Percentiles rank a stretch among this genome's conserved stretches.
Evolutionary conservation across 2,888 invertebrate genomes (phyloP).

Genomic region (Elegia similella): DNA sequence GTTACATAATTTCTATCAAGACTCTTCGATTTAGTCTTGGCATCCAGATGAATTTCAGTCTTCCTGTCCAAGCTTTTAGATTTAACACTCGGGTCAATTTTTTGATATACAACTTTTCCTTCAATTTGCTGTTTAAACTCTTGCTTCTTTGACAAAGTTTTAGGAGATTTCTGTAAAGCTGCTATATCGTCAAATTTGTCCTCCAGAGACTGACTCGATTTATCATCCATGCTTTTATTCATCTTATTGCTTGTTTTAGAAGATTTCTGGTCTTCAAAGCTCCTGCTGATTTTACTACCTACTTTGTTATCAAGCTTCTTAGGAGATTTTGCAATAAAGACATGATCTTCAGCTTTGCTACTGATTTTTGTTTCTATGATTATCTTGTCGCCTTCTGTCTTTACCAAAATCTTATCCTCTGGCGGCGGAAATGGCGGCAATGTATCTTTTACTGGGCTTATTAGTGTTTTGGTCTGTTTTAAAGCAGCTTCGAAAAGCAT

Average conservation of each 20-base stretch:
- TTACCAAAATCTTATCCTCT: conserved; percentile 87
- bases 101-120: conserved; percentile 83
- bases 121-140: conserved; percentile 84
- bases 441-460: conserved; percentile 88
- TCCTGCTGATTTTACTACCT: conserved; percentile 81
- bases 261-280: conserved; percentile 83
- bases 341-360: conserved; percentile 88
- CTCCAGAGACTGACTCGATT: conserved; percentile 82
- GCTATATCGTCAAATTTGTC: conserved; percentile 82
- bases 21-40: conserved; percentile 84
- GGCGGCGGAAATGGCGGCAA: conserved; percentile 87
- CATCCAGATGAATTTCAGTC: conserved; percentile 80
- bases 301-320: conserved; percentile 85
- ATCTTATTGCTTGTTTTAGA: conserved; percentile 80
- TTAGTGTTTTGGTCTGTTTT: conserved; percentile 87
- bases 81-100: conserved; percentile 76
- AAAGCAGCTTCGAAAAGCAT: conserved; percentile 88
- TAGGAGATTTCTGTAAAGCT: conserved; percentile 80
- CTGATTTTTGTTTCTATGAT: conserved; percentile 87
- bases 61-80: conserved; percentile 86
- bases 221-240: conserved; percentile 84
- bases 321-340: conserved; percentile 88
- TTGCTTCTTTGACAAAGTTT: conserved; percentile 81
- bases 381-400: conserved; percentile 86
- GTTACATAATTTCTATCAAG: conserved; percentile 84